Evolutionary conservation across 2,888 invertebrate species (phyloP), one percentile per base, ranked within the genome.

Genomic region (Horisme vitalbata): DNA sequence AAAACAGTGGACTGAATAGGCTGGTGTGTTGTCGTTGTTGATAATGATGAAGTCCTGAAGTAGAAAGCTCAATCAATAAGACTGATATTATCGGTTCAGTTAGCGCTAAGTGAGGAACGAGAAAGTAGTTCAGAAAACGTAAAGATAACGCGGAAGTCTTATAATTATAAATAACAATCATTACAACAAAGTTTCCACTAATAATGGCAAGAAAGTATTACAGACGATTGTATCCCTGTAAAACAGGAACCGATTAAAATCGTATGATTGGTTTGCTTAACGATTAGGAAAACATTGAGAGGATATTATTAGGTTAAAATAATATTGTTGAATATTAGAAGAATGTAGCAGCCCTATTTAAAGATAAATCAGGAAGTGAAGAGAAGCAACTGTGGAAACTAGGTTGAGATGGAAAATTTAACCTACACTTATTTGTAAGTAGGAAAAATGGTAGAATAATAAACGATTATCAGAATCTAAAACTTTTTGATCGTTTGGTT

Each of bases 351-450:
- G 6, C 51, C 46, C 54, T 54, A 24, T 21, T 30, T 10, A 13
- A 11, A 49, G 50, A 59, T 66, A 57, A 51, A 62, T 61, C 57
- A 58, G 61, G 55, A 58, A 56, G 30, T 28, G 63, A 66, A 55
- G 57, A 46, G 57, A 52, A 33, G 58, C 70, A 71, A 62, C 71
- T 71, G 71, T 55, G 49, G 55, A 63, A 71, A 67, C 61, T 65
- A 38, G 69, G 61, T 9, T 68, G 35, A 35, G n/a, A 12, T 32
- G 41, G 51, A 43, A 49, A 54, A 57, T 51, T n/a, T n/a, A n/a
- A n/a, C n/a, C n/a, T 24, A 15, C 9, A 54, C 39, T 44, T 50
- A 21, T 34, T 10, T 28, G 14, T 12, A 33, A 35, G 15, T 4
- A 15, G 18, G 6, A 18, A 18, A n/a, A n/a, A n/a, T n/a, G n/a